A percentile compares a stretch with the other conserved stretches of the same genome.
Evolutionary conservation across 2,888 invertebrate genomes (phyloP).

Genomic region (Sisyra terminalis): DNA sequence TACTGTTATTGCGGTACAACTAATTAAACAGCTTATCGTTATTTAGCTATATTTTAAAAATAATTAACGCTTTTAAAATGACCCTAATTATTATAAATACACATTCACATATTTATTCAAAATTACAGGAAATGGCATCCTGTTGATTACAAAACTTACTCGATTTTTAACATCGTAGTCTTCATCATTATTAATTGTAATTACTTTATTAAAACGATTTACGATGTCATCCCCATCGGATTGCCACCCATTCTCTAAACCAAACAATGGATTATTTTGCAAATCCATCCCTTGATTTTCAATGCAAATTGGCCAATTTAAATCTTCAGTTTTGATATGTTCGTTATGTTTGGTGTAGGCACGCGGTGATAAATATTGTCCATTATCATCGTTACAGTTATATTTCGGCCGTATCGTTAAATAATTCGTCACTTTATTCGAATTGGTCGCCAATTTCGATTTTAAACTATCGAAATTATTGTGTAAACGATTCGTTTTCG

Average conservation of each 20-base stretch:
- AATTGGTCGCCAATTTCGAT: constrained; percentile 21
- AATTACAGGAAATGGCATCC: not conserved
- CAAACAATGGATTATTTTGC: constrained; percentile 26
- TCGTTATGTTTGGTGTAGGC: constrained; percentile 29
- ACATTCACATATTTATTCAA: constrained; percentile 8
- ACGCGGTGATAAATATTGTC: constrained; percentile 35
- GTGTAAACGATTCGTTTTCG: constrained; percentile 23
- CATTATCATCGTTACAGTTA: constrained; percentile 23
- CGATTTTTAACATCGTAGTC: constrained; percentile 11
- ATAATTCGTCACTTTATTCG: constrained; percentile 20
- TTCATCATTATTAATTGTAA: constrained; percentile 30
- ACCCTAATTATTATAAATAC: not conserved
- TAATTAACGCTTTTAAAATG: no score
- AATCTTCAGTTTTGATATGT: constrained; percentile 29
- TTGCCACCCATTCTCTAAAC: constrained; percentile 23
- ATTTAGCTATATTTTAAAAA: not conserved
- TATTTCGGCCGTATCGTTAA: constrained; percentile 21
- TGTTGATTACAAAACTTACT: constrained; percentile 7
- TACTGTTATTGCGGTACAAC: no score
- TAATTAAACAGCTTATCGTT: constrained; percentile 12
- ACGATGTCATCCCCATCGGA: constrained; percentile 34
- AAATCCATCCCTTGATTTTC: constrained; percentile 26
- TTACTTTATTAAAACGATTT: constrained; percentile 37
- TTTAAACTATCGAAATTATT: constrained; percentile 22
- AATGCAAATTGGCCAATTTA: constrained; percentile 37